phyloP scores from a whole-genome alignment of 1,140 invertebrate genomes.

The Bombus waltoni region DNA sequence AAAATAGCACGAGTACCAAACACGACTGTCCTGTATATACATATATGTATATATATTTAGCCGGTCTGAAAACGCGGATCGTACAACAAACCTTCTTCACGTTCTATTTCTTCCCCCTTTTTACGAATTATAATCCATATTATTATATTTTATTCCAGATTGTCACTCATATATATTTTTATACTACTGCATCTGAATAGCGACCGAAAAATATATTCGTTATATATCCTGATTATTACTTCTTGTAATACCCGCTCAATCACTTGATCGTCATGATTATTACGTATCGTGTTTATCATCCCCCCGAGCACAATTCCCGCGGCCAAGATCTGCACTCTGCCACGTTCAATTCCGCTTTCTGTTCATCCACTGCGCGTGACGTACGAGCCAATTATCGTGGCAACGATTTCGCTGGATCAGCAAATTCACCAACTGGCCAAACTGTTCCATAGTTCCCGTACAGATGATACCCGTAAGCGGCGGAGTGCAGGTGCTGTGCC shows the following conservation, averaged over 20 bases:
- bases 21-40: slow-evolving; percentile 1
- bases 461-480: slow-evolving; percentile 10
- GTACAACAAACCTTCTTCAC: slow-evolving; percentile 52
- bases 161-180: slow-evolving; percentile 74
- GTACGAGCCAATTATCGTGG: slow-evolving; percentile 43
- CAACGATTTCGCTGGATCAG: slow-evolving; percentile 22
- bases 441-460: too few relatives aligned
- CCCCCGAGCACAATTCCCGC: slow-evolving; percentile 60
- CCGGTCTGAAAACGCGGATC: slow-evolving; percentile 45
- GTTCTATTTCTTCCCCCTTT: slow-evolving; percentile 35
- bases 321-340: slow-evolving; percentile 72
- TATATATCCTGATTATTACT: slow-evolving; percentile 57
- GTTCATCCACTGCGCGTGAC: slow-evolving; percentile 1
- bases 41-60: slow-evolving; percentile 10
- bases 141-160: slow-evolving; percentile 82
- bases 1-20: slow-evolving; percentile 23
- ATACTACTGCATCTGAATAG: slow-evolving; percentile 71
- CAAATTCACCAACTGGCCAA: not conserved
- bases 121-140: slow-evolving; percentile 79
- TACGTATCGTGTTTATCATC: slow-evolving; percentile 55
- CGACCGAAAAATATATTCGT: slow-evolving; percentile 64
- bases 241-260: slow-evolving; percentile 64
- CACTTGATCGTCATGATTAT: slow-evolving; percentile 70
- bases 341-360: slow-evolving; percentile 30
- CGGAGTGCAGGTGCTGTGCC: slow-evolving; percentile 73